Conservation (phyloP, 2,888 invertebrate species). For the Saturnia japonica region DNA sequence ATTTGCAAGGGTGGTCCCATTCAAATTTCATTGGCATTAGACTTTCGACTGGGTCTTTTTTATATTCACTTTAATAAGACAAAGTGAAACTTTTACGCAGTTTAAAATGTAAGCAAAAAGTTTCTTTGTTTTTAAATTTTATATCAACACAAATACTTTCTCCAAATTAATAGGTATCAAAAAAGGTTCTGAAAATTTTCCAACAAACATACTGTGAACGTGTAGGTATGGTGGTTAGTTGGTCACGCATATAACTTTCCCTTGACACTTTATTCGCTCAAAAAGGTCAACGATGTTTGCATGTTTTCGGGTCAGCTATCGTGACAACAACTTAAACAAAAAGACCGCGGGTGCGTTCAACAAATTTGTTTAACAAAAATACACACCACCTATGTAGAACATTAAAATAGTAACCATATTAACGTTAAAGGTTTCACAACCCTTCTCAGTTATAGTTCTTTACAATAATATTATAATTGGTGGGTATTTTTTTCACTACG, state of each 20-base stretch:
- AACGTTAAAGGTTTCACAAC: too few species aligned
- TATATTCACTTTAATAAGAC: too few species aligned
- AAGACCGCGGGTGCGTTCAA: background rate
- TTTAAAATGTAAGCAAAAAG: too few species aligned
- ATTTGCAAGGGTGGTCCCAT: too few species aligned
- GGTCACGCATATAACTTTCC: slow-evolving; percentile 5
- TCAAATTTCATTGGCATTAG: too few species aligned
- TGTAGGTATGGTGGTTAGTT: background rate
- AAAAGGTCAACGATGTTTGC: slow-evolving; percentile 7
- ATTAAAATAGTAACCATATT: too few species aligned
- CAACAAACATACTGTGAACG: background rate
- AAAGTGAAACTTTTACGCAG: too few species aligned
- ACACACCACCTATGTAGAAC: background rate
- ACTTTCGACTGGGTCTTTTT: too few species aligned
- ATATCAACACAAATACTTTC: background rate
- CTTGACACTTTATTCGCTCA: slow-evolving; percentile 6
- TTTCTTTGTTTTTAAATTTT: too few species aligned
- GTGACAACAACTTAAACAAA: slow-evolving; percentile 14
- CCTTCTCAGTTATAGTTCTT: too few species aligned
- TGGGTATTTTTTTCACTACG: too few species aligned
- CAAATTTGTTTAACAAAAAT: slow-evolving; percentile 11
- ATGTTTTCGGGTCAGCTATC: slow-evolving; percentile 7
- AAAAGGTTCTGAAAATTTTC: background rate
- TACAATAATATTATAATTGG: too few species aligned
- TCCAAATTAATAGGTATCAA: background rate